phyloP scores from a whole-genome alignment of 2,888 invertebrate species.

The Flabesymbios commensalis region DNA sequence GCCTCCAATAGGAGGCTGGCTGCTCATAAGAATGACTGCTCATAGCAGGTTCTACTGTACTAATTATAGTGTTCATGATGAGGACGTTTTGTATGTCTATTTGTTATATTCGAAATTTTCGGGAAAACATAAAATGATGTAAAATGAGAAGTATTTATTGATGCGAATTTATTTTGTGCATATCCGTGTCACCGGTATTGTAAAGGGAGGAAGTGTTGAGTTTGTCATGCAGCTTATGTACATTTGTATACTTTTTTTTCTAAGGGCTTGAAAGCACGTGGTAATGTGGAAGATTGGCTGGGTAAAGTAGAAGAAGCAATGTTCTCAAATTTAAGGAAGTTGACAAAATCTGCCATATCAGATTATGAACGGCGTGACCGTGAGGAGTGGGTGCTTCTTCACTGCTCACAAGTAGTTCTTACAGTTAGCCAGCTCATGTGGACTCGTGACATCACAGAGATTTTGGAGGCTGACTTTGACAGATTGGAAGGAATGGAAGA shows the following conservation, averaged over 20 bases:
- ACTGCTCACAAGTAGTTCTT: constrained; percentile 80
- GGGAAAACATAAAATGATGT: too few species aligned
- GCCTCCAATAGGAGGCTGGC: too few species aligned
- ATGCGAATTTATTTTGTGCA: too few species aligned
- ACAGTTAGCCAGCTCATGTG: constrained; percentile 89
- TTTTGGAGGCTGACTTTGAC: constrained; percentile 68
- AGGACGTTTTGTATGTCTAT: too few species aligned
- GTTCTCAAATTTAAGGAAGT: constrained; percentile 77
- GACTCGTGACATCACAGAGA: constrained; percentile 78
- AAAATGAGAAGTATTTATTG: too few species aligned
- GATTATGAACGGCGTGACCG: constrained; percentile 72
- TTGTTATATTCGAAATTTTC: too few species aligned
- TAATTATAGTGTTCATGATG: too few species aligned
- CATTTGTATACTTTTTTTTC: background rate
- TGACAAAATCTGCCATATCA: constrained; percentile 75
- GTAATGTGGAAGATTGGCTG: constrained; percentile 90
- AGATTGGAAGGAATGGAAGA: constrained; percentile 68
- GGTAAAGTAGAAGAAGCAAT: constrained; percentile 89
- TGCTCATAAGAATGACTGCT: too few species aligned
- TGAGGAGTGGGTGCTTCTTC: constrained; percentile 74
- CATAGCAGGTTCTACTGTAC: too few species aligned
- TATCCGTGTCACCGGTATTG: too few species aligned
- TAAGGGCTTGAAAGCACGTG: constrained; percentile 65
- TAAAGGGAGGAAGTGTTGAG: too few species aligned
- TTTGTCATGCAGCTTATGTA: too few species aligned